phyloP scores from a whole-genome alignment of 1,140 invertebrate genomes.

The Dinothrombium tinctorium region DNA sequence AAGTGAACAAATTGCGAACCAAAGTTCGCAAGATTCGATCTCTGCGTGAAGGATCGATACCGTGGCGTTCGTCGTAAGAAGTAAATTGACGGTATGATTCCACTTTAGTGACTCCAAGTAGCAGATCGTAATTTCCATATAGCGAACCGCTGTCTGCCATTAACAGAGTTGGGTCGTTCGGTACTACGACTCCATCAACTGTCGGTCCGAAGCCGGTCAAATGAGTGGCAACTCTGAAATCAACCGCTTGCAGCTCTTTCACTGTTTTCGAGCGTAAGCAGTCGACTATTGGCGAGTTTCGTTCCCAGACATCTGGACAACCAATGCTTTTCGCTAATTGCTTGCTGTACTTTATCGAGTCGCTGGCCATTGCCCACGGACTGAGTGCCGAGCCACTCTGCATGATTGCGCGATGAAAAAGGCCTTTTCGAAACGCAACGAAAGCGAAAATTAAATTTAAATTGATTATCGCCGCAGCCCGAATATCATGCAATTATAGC shows the following conservation, averaged over 20 bases:
- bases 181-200: conserved; percentile 38
- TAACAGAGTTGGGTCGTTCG: conserved; percentile 16
- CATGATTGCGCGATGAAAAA: conserved; percentile 44
- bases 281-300: conserved; percentile 40
- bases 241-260: conserved; percentile 25
- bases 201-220: conserved; percentile 67
- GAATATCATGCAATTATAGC: too few relatives aligned
- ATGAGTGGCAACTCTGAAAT: conserved; percentile 42
- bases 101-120: conserved; percentile 73
- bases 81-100: conserved; percentile 66
- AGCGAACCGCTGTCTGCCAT: conserved; percentile 11
- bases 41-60: conserved; percentile 64
- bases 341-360: conserved; percentile 13
- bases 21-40: conserved; percentile 80
- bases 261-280: conserved; percentile 51
- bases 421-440: conserved; percentile 22
- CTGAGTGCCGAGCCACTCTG: conserved; percentile 51
- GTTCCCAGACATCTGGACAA: conserved; percentile 33
- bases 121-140: conserved; percentile 47
- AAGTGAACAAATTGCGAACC: conserved; percentile 33
- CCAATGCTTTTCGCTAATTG: conserved; percentile 63
- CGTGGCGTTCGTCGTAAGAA: conserved; percentile 71
- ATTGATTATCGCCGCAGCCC: too few relatives aligned
- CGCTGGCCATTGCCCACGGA: conserved; percentile 37
- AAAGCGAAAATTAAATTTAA: neutral